Base-by-base conservation (phyloP, 1,140 invertebrate species). In the Scaptomyza pallida region DNA sequence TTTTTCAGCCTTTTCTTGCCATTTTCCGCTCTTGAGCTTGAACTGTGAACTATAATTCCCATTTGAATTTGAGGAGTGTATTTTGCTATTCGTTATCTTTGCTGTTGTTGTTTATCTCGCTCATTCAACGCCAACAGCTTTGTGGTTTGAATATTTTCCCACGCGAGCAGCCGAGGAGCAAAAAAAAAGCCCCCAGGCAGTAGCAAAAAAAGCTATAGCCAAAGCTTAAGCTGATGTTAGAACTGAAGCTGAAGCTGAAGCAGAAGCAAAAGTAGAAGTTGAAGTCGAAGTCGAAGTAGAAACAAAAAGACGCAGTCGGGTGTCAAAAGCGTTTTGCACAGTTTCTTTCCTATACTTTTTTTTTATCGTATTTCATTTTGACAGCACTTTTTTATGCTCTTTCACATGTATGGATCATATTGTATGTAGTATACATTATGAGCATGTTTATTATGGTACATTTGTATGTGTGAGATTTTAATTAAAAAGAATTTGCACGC, bases 311-410 rank as follows among this genome's bases (percentile, higher is more conserved):
- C 13, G 50, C 65, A 17, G 50, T 65, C 23, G 67, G 33, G 71
- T 69, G 75, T 68, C 56, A 67, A 65, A n/a, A 61, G 35, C 44
- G 40, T 74, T 77, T 82, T 70, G 60, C 68, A 51, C 33, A 56
- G 35, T 67, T 78, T 30, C 19, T 9, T 30, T 30, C 5, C 26
- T 5, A 9, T 30, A 6, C 6, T 8, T 30, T 30, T 30, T 26
- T 26, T 74, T 82, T 82, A 82, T 82, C 79, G 73, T 65, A 77
- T 74, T 81, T 72, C 50, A 78, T 82, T 74, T 81, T 63, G 61
- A 59, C 56, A 56, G 19, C 41, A 60, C 43, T 37, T 37, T n/a
- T 37, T 35, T n/a, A 35, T 12, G 10, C 10, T 61, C 68, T 41
- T n/a, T n/a, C 57, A 48, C 16, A 50, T 9, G 35, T 21, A 17